Evolutionary conservation across 2,113 vertebrate genomes (phyloP).

Genomic region (Ramphastos sulfuratus): DNA sequence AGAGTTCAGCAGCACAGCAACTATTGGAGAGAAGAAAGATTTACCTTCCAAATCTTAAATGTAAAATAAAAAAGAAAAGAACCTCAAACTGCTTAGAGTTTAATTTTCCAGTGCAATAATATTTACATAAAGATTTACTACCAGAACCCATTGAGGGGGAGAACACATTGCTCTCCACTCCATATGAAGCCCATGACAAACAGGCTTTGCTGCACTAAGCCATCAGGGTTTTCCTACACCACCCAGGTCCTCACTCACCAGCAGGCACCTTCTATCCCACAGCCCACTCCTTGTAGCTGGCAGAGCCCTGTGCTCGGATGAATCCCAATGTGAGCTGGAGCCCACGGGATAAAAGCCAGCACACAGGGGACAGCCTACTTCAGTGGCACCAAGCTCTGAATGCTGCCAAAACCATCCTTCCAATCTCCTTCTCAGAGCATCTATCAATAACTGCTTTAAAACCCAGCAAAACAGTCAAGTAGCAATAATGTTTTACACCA

Average conservation of each 20-base stretch:
- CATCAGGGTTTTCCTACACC: background rate
- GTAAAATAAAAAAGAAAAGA: background rate
- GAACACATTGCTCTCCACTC: background rate
- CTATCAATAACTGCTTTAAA: background rate
- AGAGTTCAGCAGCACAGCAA: background rate
- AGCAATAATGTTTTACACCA: too few species aligned
- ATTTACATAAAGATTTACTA: background rate
- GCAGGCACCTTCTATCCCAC: background rate
- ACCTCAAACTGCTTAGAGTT: background rate
- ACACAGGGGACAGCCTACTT: constrained; percentile 15
- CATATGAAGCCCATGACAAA: fast-evolving
- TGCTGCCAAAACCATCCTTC: constrained; percentile 7
- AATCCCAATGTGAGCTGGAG: fast-evolving
- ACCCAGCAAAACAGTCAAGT: background rate
- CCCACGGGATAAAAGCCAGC: constrained; percentile 13
- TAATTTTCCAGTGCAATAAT: background rate
- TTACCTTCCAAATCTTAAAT: background rate
- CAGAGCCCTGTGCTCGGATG: background rate
- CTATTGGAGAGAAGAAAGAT: background rate
- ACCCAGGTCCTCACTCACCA: background rate
- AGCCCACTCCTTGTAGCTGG: background rate
- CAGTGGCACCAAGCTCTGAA: background rate
- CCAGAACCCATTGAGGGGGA: background rate
- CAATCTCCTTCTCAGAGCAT: background rate
- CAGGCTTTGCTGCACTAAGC: background rate